These are phyloP conservation scores for Myiopsitta monachus DNA, from an alignment of 2,113 vertebrate genomes.

Conservation along the genomic window DNA sequence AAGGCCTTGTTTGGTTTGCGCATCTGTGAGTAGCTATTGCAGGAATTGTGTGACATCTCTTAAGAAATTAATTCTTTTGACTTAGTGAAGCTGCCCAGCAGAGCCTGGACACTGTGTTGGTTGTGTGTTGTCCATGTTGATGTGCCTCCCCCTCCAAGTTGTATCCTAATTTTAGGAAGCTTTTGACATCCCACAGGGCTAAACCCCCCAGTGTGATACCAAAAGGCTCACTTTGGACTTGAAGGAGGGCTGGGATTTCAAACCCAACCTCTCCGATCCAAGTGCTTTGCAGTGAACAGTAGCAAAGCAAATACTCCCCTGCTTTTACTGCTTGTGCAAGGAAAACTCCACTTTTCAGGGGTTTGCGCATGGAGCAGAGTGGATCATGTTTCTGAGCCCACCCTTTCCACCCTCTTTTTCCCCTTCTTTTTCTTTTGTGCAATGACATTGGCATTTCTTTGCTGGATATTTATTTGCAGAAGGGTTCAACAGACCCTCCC, in stretches of 20 bases:
- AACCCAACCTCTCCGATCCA: not conserved
- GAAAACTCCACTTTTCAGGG: not conserved
- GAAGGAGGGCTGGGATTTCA: not conserved
- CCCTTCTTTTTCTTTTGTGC: not conserved
- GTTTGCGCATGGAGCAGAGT: not conserved
- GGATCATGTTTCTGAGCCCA: not conserved
- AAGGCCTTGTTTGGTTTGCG: not conserved
- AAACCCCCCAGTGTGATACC: not conserved
- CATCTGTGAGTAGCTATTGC: not conserved
- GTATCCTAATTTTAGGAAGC: not conserved
- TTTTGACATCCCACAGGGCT: not conserved
- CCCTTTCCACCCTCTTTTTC: accelerated
- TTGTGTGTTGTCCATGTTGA: not conserved
- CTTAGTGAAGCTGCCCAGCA: not conserved
- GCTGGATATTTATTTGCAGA: conserved; percentile 27
- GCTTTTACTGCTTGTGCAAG: not conserved
- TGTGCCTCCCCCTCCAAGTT: not conserved
- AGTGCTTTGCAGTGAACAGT: not conserved
- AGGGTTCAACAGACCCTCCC: not conserved
- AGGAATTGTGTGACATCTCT: accelerated
- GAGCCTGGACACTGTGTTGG: not conserved
- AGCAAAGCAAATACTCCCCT: conserved; percentile 25
- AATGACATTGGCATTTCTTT: not conserved
- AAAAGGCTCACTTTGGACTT: not conserved
- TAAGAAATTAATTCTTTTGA: not conserved